Evolutionary conservation across 2,888 invertebrate genomes (phyloP), one percentile per base, ranked within the genome.

Genomic region (Erebia ligea): DNA sequence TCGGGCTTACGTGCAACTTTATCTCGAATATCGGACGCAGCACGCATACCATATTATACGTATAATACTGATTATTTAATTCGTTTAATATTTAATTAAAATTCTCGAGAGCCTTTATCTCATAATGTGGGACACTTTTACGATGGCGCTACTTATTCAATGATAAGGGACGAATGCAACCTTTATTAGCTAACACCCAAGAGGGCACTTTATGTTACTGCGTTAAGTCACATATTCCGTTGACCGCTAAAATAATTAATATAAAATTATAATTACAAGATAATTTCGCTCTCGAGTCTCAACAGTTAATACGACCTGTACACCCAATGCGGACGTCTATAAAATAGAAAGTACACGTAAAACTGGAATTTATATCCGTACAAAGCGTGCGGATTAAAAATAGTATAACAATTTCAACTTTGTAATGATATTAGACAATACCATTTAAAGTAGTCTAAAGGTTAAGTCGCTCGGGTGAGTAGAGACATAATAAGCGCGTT

Each of bases 61-160:
- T 89, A 90, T 92, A 92, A 93, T 92, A 93, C 93, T 92, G 93
- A 93, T 92, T 90, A 91, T 93, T 92, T 90, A 90, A 92, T 92
- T 92, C 91, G 79, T 91, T 92, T 92, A 91, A 92, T 92, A 92
- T 93, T 92, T 92, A 92, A 93, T 93, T 92, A 91, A 93, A 91
- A 92, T 92, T 91, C 92, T 87, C 89, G 85, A 86, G 88, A 91
- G 86, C 87, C 87, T 88, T 93, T 93, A 92, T 92, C 93, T 92
- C 88, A 88, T 91, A 92, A 90, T 91, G 92, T 92, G 88, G 92
- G 92, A 92, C 92, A 92, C 91, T 89, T 92, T 92, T 91, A 92
- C 91, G 93, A 91, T 86, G 92, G 87, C 87, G 89, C 91, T 92
- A 87, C 92, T 89, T 88, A 88, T 86, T 87, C 84, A 86, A 88